phyloP scores from a whole-genome alignment of 2,888 invertebrate genomes.

The Fragum whitleyi region DNA sequence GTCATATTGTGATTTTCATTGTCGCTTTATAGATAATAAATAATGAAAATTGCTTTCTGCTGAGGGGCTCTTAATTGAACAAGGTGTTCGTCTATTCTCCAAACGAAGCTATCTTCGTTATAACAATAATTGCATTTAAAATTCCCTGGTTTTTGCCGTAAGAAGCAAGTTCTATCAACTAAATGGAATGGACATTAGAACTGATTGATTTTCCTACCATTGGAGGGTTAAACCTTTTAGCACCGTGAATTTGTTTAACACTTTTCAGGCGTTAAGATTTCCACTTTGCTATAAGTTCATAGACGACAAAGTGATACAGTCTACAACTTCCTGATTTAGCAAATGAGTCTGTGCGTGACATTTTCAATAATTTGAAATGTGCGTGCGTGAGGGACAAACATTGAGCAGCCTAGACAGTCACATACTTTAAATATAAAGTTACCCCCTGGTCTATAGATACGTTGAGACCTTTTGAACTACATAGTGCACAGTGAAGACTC shows the following conservation, averaged over 20 bases:
- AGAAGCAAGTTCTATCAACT: conserved; percentile 6
- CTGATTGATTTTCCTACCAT: conserved; percentile 8
- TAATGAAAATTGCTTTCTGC: conserved; percentile 17
- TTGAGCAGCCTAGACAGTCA: too few species aligned
- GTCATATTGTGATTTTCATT: conserved; percentile 24
- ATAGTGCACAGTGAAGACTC: too few species aligned
- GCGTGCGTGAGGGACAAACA: too few species aligned
- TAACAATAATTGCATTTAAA: neutral
- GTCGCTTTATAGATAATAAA: conserved; percentile 13
- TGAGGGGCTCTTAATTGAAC: conserved; percentile 4
- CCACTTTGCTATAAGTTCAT: too few species aligned
- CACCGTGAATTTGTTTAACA: neutral
- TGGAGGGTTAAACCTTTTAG: conserved; percentile 1
- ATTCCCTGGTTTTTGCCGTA: neutral
- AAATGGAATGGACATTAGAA: conserved; percentile 14
- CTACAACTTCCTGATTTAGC: too few species aligned
- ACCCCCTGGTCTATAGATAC: too few species aligned
- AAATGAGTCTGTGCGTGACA: too few species aligned
- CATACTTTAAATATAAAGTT: too few species aligned
- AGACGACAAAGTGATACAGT: too few species aligned
- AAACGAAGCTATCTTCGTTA: neutral
- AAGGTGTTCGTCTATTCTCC: neutral
- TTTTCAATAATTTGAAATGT: too few species aligned
- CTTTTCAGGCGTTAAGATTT: too few species aligned
- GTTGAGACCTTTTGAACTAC: too few species aligned